Conservation (phyloP, 2,888 invertebrate species). For the Phengaris alcon region DNA sequence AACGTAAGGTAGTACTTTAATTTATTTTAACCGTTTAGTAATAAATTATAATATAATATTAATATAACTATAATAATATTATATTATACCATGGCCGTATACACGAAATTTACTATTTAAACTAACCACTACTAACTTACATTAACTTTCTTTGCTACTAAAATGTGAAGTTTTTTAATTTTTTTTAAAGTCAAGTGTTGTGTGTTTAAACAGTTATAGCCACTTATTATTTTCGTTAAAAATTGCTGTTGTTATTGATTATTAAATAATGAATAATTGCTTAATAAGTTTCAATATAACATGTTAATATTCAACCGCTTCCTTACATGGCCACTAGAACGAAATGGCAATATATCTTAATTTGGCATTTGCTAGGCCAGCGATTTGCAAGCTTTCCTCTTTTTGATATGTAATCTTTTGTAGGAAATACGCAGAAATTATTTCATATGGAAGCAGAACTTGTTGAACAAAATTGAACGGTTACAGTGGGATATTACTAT, state of each 20-base stretch:
- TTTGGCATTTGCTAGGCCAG: constrained; percentile 4
- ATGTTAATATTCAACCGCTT: constrained; percentile 14
- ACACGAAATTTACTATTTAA: too few species aligned
- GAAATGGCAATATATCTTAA: constrained; percentile 17
- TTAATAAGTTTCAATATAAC: constrained; percentile 18
- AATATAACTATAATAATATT: too few species aligned
- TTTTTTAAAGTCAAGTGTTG: neutral
- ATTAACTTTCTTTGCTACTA: too few species aligned
- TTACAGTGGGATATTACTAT: too few species aligned
- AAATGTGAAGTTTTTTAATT: too few species aligned
- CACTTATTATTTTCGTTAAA: neutral
- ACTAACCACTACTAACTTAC: too few species aligned
- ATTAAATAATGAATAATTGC: constrained; percentile 23
- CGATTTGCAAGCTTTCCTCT: constrained; percentile 3
- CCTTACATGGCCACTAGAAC: neutral
- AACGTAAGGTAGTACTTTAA: too few species aligned
- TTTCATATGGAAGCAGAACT: neutral
- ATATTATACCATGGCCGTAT: too few species aligned
- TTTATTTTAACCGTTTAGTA: too few species aligned
- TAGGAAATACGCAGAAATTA: neutral
- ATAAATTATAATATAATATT: too few species aligned
- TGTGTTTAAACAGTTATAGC: neutral
- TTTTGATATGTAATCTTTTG: neutral
- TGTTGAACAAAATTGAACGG: neutral
- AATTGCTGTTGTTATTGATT: constrained; percentile 15